phyloP scores from a whole-genome alignment of 2,113 vertebrate genomes.

The Polypterus bichir region DNA sequence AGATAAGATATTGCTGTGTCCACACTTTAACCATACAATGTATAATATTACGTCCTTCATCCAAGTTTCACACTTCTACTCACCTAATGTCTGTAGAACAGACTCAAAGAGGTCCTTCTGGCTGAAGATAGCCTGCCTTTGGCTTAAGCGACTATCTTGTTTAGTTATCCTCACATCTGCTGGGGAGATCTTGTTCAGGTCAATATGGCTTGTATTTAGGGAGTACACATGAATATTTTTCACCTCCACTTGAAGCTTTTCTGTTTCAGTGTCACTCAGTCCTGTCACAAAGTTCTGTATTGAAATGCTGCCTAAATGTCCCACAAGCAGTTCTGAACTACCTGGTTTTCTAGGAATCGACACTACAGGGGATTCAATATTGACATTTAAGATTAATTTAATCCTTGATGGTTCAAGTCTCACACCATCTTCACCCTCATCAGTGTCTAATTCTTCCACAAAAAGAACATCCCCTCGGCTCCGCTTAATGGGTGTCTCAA shows the following conservation, averaged over 20 bases:
- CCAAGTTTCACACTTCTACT: conserved; percentile 22
- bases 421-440: conserved; percentile 26
- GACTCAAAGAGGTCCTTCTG: conserved; percentile 90
- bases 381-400: conserved; percentile 80
- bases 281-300: conserved; percentile 81
- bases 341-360: conserved; percentile 84
- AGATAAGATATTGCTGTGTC: too few species aligned
- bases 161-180: background rate
- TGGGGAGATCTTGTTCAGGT: conserved; percentile 29
- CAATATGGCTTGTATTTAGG: conserved; percentile 65
- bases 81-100: conserved; percentile 75
- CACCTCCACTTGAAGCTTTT: conserved; percentile 78
- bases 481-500: conserved; percentile 63
- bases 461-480: conserved; percentile 42
- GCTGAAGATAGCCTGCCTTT: conserved; percentile 46
- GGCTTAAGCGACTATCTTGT: too few species aligned
- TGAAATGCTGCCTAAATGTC: conserved; percentile 82
- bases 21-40: background rate
- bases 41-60: background rate
- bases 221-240: conserved; percentile 91
- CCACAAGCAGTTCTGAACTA: conserved; percentile 78
- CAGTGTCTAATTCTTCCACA: conserved; percentile 56
- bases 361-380: conserved; percentile 86
- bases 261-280: conserved; percentile 62
- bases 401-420: conserved; percentile 34